Evolutionary conservation across 1,140 invertebrate genomes (phyloP), one percentile per base, ranked within the genome.

Genomic region (Lasaia peninsularis): DNA sequence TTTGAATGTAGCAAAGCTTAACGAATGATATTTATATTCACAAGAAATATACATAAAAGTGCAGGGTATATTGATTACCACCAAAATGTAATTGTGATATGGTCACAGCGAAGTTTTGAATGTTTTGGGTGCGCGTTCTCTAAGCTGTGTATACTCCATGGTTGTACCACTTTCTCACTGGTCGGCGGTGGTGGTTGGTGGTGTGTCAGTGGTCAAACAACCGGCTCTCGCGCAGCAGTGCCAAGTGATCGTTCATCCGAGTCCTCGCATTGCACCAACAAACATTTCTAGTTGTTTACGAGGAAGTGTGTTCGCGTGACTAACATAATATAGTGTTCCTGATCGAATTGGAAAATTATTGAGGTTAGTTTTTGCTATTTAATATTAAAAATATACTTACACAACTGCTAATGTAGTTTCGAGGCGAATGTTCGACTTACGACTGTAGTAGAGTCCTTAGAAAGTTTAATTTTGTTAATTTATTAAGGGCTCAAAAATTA

Each of bases 181-280:
- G 40, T 48, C 40, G 40, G 40, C 40, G 40, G 40, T 20, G 40
- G 40, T 48, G 40, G 40, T 11, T 48, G 40, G 40, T 48, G 40
- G 40, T 48, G 20, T 48, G 40, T 48, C 40, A 48, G 40, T 48
- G 40, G 40, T 20, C 18, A 20, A 48, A 20, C 40, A 48, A 48
- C 40, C 40, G 40, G 40, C 40, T 48, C 40, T 48, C 40, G 40
- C 40, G 40, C 40, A 48, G 11, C 40, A 48, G 40, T 48, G 40
- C 40, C 14, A 48, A 48, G 40, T 48, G 40, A 48, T 48, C 40
- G 40, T 48, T 48, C 18, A 48, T 48, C 40, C 40, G 16, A 48
- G 18, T 48, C 40, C 18, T 48, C 40, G 40, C 18, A 48, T 48
- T 48, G 6, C 40, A 48, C 40, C 18, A 48, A 20, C 14, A 37